Conservation (phyloP, 2,113 vertebrate species). For the Colinus virginianus region DNA sequence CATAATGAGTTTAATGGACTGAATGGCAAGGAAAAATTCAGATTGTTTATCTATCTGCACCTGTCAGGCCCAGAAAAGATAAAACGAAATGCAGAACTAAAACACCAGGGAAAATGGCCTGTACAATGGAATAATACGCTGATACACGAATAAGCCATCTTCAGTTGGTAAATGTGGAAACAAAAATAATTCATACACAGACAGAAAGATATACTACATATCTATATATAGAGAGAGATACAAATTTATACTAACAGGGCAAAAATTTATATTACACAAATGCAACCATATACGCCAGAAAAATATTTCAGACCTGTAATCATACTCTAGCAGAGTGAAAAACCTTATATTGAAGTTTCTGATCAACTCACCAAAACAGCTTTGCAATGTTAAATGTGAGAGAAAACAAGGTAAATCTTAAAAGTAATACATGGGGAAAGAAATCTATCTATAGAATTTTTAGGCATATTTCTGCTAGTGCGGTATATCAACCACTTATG, state of each 20-base stretch:
- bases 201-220: not conserved
- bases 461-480: not conserved
- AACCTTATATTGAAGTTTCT: not conserved
- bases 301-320: not conserved
- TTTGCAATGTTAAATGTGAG: not conserved
- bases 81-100: not conserved
- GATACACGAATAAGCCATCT: not conserved
- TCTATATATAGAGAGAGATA: not conserved
- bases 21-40: conserved; percentile 23
- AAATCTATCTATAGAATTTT: not conserved
- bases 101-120: not conserved
- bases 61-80: not conserved
- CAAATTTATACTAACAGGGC: not conserved
- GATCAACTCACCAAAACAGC: not conserved
- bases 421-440: not conserved
- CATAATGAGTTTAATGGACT: conserved; percentile 12
- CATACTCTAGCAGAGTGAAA: rapidly evolving
- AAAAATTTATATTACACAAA: not conserved
- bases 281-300: not conserved
- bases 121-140: not conserved
- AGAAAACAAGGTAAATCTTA: not conserved
- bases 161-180: not conserved
- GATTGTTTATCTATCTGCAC: not conserved
- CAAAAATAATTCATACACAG: not conserved
- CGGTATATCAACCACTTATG: not conserved